Evolutionary conservation across 2,797 vertebrate species (phyloP), one percentile per base, ranked within the genome.

Genomic region (Aotus griseimembra): DNA sequence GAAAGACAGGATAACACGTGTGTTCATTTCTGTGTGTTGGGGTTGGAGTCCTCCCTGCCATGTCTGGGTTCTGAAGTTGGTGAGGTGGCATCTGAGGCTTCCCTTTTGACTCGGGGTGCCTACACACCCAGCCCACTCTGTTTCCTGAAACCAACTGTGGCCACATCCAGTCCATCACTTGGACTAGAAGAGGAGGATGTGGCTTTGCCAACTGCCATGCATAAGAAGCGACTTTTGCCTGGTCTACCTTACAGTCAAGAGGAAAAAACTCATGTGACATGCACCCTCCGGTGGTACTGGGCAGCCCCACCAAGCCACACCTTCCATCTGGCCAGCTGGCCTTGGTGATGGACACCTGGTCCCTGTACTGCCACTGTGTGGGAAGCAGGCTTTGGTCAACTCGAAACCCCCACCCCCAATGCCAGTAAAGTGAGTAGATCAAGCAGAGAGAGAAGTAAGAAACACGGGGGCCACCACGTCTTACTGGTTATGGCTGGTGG

Each of bases 211-310:
- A 22, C 61, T 12, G 5, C 48, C n/a, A 0, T 1, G 26, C 70
- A 46, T 1, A 11, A 22, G 9, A 24, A 2, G 67, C 81, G 17
- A 48, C 10, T 20, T 4, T 48, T 7, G 6, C 30, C 4, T 39
- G 41, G 39, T 41, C 24, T 61, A 2, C 72, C 75, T 36, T 82
- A 52, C 1, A 24, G 91, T 20, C 75, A 17, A 75, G 39, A 11
- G 33, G 33, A 81, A 46, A 46, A 70, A 81, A 79, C 0, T 73
- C 22, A 70, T 22, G 28, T 11, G 36, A 20, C 13, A 7, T 0
- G 3, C 0, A 1, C 1, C 17, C 9, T 10, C 64, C 24, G 8
- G 64, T 1, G 48, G 61, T 26, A 48, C 58, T 28, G 57, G 57
- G 52, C 5, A 50, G 55, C 48, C n/a, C 17, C 41, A 33, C 28